Base-by-base conservation (phyloP, 2,888 invertebrate genomes). In the Pediacus dermestoides region DNA sequence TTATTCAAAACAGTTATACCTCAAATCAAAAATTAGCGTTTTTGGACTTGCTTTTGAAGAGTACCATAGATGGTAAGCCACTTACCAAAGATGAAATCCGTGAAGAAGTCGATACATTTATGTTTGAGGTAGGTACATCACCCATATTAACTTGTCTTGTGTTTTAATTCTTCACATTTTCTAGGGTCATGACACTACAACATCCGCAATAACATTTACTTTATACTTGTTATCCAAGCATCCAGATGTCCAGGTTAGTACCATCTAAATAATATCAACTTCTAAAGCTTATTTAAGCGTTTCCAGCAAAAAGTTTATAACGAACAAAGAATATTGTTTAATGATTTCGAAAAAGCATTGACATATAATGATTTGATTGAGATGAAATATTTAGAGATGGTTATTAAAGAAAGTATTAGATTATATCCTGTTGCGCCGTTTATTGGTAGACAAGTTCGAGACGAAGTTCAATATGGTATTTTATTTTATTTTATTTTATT, bases 101-200 rank as follows among this genome's bases (percentile, higher is more conserved):
- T 35, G 80, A 82, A 59, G 82, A 85, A 68, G 81, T 84, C 0
- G 80, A 84, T 48, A 85, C 85, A 0, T 83, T 85, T 50, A 80
- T 85, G 78, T 85, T 85, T 63, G 83, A 78, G 64, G 81, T 80
- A 54, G 4, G 9, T 37, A 6, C 6, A n/a, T 6, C n/a, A 7
- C 7, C n/a, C 21, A 26, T 6, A 26, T 6, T n/a, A 33, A 28
- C 4, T 30, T 15, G 8, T 15, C 16, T n/a, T 7, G 18, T 16
- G 3, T 28, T 28, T 8, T 23, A n/a, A 12, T 30, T 14, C 30
- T 10, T 9, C 27, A 23, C 31, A 27, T 34, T 35, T 48, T 40
- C 18, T 28, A 56, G 51, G 57, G 57, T 10, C 55, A 57, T 23
- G 54, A 57, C 32, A 55, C 57, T 1, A 53, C 51, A 16, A 34